A percentile compares a stretch with the other conserved stretches of the same genome.
Conservation (phyloP, 2,113 vertebrate species). For the Erythrocercus mccallii region DNA sequence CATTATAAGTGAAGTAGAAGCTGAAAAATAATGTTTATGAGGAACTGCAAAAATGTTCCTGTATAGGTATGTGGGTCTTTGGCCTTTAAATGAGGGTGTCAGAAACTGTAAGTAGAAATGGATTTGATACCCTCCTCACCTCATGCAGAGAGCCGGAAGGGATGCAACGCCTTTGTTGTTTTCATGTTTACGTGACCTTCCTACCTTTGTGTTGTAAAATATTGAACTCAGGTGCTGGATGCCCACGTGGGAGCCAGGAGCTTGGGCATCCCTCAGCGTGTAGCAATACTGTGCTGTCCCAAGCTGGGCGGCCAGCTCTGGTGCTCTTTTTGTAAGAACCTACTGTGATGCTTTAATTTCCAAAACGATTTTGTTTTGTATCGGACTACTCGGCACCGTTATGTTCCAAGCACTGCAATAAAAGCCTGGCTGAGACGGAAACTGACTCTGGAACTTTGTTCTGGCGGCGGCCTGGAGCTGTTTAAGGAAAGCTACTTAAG, state of each 20-base stretch:
- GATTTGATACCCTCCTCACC: background rate
- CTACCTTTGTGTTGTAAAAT: background rate
- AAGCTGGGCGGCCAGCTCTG: rapidly evolving
- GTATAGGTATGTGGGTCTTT: background rate
- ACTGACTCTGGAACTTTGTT: background rate
- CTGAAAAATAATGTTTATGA: background rate
- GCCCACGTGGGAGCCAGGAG: too few relatives aligned
- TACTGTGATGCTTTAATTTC: background rate
- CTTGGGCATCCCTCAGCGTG: rapidly evolving
- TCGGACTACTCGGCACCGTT: rapidly evolving
- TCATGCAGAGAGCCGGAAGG: background rate
- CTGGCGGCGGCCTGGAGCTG: background rate
- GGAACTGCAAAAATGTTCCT: background rate
- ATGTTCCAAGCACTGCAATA: background rate
- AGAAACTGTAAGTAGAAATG: background rate
- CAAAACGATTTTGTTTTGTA: rapidly evolving
- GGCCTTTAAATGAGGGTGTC: background rate
- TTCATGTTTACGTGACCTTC: background rate
- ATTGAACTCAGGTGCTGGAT: rapidly evolving
- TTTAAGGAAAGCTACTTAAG: background rate
- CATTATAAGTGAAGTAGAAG: background rate
- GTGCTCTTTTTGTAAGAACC: background rate
- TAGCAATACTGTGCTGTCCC: rapidly evolving
- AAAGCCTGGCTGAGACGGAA: background rate
- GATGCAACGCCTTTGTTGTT: rapidly evolving